Evolutionary conservation across 2,113 vertebrate genomes (phyloP).

Genomic region (Chitala chitala): DNA sequence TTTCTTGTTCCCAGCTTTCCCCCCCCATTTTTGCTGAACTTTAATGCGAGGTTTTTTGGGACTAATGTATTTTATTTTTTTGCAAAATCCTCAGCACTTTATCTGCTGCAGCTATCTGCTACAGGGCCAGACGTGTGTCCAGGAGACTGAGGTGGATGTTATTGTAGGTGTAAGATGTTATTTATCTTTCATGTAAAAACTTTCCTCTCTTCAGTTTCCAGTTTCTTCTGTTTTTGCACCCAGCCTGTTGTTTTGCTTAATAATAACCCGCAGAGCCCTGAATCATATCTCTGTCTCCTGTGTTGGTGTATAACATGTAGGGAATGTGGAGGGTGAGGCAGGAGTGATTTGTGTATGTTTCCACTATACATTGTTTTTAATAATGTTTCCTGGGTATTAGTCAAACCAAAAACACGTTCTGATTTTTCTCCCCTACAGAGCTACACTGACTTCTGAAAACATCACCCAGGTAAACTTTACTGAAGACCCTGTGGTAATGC

Average conservation of each 20-base stretch:
- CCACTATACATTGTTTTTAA: slow-evolving; percentile 39
- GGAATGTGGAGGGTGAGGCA: slow-evolving; percentile 28
- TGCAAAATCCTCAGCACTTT: neutral
- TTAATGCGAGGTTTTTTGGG: too few species aligned
- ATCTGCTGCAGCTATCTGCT: slow-evolving; percentile 42
- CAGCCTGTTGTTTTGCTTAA: slow-evolving; percentile 66
- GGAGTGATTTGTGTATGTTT: slow-evolving; percentile 46
- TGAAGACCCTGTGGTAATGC: too few species aligned
- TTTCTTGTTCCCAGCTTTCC: too few species aligned
- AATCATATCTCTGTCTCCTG: slow-evolving; percentile 41
- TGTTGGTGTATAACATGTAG: slow-evolving; percentile 43
- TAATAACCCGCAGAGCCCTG: slow-evolving; percentile 51
- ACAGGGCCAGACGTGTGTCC: slow-evolving; percentile 34
- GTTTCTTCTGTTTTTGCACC: slow-evolving; percentile 61
- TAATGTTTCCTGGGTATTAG: neutral
- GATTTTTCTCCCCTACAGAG: too few species aligned
- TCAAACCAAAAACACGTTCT: too few species aligned
- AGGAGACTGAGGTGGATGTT: slow-evolving; percentile 54
- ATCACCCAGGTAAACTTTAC: neutral
- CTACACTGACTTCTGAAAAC: too few species aligned
- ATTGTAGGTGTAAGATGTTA: slow-evolving; percentile 60
- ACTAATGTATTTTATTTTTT: neutral
- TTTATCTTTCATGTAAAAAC: slow-evolving; percentile 65
- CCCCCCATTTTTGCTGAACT: too few species aligned
- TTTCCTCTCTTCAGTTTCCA: slow-evolving; percentile 61